Evolutionary conservation across 2,797 vertebrate species (phyloP).

Genomic region (Brachyalestes nurse): DNA sequence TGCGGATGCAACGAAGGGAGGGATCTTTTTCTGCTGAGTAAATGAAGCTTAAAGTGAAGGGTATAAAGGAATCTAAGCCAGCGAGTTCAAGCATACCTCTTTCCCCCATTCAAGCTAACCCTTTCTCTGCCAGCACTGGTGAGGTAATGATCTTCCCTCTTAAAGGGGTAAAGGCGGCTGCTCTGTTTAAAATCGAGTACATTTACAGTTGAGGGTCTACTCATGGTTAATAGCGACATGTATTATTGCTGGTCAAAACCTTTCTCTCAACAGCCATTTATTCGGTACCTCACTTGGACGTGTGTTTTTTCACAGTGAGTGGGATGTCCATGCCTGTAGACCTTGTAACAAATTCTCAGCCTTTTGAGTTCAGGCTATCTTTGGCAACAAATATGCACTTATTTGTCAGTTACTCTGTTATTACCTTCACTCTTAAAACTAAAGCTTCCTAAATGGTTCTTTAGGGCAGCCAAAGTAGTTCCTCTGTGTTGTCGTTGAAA

Average conservation of each 20-base stretch:
- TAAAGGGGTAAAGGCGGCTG: constrained; percentile 63
- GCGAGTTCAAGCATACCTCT: constrained; percentile 64
- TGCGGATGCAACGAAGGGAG: constrained; percentile 56
- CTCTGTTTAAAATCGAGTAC: constrained; percentile 49
- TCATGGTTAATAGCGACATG: constrained; percentile 31
- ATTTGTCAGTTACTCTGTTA: neutral
- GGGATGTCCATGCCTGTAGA: neutral
- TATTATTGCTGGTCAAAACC: constrained; percentile 24
- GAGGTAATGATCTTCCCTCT: constrained; percentile 72
- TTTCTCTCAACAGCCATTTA: constrained; percentile 1
- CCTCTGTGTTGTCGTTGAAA: neutral
- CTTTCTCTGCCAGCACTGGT: constrained; percentile 67
- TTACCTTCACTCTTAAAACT: neutral
- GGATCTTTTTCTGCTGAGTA: constrained; percentile 75
- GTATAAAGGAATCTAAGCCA: constrained; percentile 69
- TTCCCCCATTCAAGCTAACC: constrained; percentile 74
- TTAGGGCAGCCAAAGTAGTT: neutral
- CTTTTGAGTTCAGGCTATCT: neutral
- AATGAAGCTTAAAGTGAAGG: constrained; percentile 77
- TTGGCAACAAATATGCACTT: neutral
- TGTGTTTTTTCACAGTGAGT: neutral
- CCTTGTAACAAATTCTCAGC: neutral
- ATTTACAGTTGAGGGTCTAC: constrained; percentile 50
- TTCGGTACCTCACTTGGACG: constrained; percentile 9
- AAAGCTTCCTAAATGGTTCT: neutral